Conservation (phyloP, 2,797 vertebrate species). For the Holocentrus rufus region DNA sequence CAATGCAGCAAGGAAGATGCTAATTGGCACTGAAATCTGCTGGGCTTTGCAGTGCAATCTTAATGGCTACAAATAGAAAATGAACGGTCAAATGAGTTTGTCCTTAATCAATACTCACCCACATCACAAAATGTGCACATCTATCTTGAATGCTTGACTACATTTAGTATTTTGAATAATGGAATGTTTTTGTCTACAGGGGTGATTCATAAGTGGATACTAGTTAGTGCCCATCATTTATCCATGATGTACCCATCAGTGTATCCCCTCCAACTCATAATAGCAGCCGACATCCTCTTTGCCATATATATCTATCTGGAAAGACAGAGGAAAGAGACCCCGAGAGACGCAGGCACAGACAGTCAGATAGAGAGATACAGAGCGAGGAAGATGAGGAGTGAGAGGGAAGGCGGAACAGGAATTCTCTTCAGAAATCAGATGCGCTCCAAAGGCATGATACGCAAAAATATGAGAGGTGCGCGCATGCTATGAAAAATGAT, state of each 20-base stretch:
- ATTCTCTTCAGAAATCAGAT: slow-evolving; percentile 47
- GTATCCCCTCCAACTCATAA: slow-evolving; percentile 7
- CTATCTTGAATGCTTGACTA: no score
- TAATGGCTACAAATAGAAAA: no score
- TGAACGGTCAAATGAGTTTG: neutral
- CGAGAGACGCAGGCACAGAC: slow-evolving; percentile 12
- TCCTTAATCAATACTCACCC: neutral
- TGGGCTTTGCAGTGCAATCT: no score
- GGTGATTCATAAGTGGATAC: no score
- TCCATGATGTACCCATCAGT: slow-evolving; percentile 17
- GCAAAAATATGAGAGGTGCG: neutral
- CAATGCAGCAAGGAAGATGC: neutral
- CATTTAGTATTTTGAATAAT: neutral
- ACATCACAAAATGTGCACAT: neutral
- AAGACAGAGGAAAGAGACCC: slow-evolving; percentile 18
- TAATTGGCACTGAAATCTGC: no score
- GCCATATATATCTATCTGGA: slow-evolving; percentile 50
- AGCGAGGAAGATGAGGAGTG: slow-evolving; percentile 5
- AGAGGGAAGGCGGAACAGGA: slow-evolving; percentile 1
- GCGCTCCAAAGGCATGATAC: slow-evolving; percentile 15
- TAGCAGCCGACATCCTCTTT: slow-evolving; percentile 20
- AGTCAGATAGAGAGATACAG: slow-evolving; percentile 5
- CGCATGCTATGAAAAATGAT: slow-evolving; percentile 53
- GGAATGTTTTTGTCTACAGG: no score
- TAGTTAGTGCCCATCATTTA: slow-evolving; percentile 15